Conservation (phyloP, 2,797 vertebrate genomes). For the Alfaro cultratus region DNA sequence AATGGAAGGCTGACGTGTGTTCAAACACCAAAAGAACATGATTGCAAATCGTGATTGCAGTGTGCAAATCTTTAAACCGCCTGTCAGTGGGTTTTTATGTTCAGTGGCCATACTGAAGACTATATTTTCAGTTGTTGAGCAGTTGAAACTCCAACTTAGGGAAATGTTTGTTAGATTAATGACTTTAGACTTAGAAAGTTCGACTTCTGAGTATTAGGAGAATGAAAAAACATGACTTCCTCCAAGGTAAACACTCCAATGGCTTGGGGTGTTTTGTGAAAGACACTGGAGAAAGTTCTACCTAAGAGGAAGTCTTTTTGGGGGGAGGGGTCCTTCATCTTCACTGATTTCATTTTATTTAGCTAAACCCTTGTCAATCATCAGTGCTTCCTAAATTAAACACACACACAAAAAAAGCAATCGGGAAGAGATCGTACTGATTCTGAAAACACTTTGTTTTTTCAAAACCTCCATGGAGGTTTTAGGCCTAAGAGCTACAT, state of each 20-base stretch:
- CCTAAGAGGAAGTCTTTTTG: not conserved
- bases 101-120: not conserved
- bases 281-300: not conserved
- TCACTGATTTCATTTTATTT: not conserved
- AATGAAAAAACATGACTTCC: not conserved
- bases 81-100: not conserved
- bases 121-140: not conserved
- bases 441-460: not conserved
- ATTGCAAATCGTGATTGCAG: not conserved
- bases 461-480: not conserved
- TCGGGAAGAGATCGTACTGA: not conserved
- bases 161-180: not conserved
- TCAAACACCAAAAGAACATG: not conserved
- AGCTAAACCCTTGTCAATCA: not conserved
- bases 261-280: not conserved
- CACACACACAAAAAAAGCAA: not conserved
- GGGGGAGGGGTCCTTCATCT: not conserved
- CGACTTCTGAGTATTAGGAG: too few species aligned
- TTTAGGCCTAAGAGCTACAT: not conserved
- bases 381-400: not conserved
- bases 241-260: not conserved
- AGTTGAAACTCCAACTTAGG: not conserved
- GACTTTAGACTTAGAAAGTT: not conserved
- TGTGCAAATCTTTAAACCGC: too few species aligned
- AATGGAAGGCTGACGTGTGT: not conserved